These are phyloP conservation scores for Tragelaphus buxtoni DNA, from an alignment of 2,113 vertebrate species.

Conservation along the genomic window DNA sequence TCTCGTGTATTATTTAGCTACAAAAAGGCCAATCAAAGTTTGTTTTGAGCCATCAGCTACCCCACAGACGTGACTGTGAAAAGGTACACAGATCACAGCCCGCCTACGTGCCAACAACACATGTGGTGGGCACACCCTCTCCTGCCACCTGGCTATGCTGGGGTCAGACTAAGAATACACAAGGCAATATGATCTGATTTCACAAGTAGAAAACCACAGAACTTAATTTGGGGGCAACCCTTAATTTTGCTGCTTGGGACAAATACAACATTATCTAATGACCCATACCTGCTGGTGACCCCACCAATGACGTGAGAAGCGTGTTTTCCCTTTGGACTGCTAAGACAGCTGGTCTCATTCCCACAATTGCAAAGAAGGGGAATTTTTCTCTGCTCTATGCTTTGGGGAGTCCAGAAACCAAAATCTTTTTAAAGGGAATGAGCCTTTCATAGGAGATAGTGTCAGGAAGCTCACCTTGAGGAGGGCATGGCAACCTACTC, in stretches of 20 bases:
- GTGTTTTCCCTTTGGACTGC: neutral
- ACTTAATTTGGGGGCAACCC: neutral
- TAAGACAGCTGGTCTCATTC: neutral
- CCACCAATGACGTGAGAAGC: neutral
- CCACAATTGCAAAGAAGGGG: neutral
- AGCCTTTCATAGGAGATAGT: no score
- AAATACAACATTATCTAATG: neutral
- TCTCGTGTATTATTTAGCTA: neutral
- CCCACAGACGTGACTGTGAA: neutral
- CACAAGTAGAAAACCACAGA: neutral
- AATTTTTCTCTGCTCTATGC: neutral
- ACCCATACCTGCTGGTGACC: neutral
- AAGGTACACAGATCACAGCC: neutral
- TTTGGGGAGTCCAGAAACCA: no score
- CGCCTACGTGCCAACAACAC: neutral
- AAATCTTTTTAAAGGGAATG: no score
- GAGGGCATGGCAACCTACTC: no score
- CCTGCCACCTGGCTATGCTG: neutral
- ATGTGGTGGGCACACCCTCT: fast-evolving
- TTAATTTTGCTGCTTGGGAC: neutral
- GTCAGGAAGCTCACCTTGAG: no score
- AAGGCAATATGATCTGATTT: neutral
- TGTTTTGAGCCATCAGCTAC: neutral
- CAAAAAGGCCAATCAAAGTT: neutral
- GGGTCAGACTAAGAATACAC: neutral